Percentiles rank a stretch among this genome's conserved stretches.
These are phyloP conservation scores for Thermophis baileyi DNA, from an alignment of 2,113 vertebrate species.

Conservation along the genomic window DNA sequence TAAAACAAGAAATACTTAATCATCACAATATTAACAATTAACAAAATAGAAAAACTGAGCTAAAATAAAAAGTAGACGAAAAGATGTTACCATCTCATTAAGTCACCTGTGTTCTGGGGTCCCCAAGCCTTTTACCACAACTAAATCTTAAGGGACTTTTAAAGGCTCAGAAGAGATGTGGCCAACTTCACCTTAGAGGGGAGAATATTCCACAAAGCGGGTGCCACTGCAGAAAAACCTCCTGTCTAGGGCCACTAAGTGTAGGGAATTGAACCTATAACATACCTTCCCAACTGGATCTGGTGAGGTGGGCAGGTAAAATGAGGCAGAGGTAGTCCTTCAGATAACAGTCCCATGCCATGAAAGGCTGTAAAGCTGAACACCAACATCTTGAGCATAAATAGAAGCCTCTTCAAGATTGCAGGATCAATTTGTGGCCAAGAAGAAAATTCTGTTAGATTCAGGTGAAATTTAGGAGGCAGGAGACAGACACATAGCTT, in stretches of 20 bases:
- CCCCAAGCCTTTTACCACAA: background rate
- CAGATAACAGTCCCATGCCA: background rate
- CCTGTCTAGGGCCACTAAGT: background rate
- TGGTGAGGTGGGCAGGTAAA: background rate
- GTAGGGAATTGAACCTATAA: background rate
- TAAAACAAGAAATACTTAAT: no score
- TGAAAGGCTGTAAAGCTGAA: background rate
- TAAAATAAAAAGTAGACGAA: no score
- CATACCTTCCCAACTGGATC: background rate
- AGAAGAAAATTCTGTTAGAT: background rate
- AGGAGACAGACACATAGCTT: background rate
- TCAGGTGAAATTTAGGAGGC: background rate
- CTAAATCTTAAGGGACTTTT: background rate
- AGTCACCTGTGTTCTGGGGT: no score
- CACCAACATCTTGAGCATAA: background rate
- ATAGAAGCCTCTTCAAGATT: background rate
- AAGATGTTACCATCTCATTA: no score
- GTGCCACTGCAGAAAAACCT: background rate
- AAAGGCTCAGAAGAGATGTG: background rate
- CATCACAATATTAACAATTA: no score
- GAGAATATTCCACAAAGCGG: background rate
- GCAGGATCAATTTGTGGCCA: background rate
- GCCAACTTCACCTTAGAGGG: background rate
- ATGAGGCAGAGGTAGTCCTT: background rate
- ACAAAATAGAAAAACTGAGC: no score